A percentile compares a stretch with the other conserved stretches of the same genome.
phyloP scores from a whole-genome alignment of 1,140 invertebrate species.

The Lethocerus indicus region DNA sequence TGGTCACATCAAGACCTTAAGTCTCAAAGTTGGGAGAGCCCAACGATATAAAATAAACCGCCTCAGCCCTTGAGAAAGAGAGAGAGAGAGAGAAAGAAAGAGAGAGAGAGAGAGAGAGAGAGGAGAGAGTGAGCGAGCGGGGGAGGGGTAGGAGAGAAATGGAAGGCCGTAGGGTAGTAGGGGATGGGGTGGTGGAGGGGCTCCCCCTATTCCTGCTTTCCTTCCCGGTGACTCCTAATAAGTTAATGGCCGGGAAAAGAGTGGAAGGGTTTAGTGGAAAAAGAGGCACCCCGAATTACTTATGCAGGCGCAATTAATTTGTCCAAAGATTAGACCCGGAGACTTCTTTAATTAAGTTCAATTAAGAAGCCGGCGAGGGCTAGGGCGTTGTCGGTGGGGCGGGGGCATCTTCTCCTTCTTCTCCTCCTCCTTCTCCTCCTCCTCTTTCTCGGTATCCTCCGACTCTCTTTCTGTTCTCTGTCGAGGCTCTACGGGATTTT shows the following conservation, averaged over 20 bases:
- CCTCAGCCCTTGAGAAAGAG: no score
- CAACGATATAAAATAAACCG: constrained; percentile 8
- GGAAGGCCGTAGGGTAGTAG: background rate
- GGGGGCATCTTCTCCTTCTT: no score
- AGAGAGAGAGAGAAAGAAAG: background rate
- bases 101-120: background rate
- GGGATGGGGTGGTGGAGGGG: background rate
- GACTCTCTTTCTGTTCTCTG: no score
- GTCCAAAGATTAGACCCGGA: constrained; percentile 15
- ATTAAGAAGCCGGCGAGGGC: constrained; percentile 11
- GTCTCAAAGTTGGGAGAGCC: constrained; percentile 6
- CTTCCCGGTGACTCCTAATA: constrained; percentile 12
- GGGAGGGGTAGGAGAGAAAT: background rate
- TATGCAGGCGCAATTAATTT: constrained; percentile 18
- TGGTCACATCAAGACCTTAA: constrained; percentile 13
- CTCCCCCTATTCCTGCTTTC: background rate
- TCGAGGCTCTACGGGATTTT: no score
- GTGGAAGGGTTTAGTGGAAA: background rate
- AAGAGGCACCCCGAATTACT: constrained; percentile 11
- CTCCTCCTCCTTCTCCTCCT: no score
- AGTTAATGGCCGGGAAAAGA: constrained; percentile 16
- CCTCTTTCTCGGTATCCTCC: no score
- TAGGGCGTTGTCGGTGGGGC: no score
- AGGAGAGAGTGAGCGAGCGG: background rate
- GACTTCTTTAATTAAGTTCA: constrained; percentile 18